Conservation (phyloP, 2,113 vertebrate genomes). For the Trematomus loennbergii region DNA sequence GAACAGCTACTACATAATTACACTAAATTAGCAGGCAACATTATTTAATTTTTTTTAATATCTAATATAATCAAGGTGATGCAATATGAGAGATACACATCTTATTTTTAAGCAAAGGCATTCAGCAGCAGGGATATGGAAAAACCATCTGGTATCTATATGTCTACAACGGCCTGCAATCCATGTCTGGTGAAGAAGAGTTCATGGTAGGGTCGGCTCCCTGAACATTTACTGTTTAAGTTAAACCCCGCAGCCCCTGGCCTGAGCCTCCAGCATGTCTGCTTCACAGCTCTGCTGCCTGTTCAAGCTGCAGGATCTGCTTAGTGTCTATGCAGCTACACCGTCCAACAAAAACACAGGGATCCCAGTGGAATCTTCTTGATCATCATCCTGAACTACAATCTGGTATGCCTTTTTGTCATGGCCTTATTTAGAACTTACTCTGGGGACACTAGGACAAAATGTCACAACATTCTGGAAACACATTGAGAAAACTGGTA, state of each 20-base stretch:
- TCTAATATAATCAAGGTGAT: background rate
- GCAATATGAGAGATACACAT: background rate
- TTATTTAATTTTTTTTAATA: background rate
- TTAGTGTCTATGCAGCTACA: conserved; percentile 11
- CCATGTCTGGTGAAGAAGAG: background rate
- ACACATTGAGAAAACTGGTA: background rate
- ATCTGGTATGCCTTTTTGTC: background rate
- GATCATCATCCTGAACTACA: conserved; percentile 1
- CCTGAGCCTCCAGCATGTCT: conserved; percentile 16
- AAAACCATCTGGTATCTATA: background rate
- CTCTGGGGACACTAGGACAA: conserved; percentile 3
- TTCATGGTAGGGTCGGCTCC: conserved; percentile 35
- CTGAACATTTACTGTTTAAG: conserved; percentile 26
- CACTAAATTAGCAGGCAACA: background rate
- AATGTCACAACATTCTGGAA: conserved; percentile 9
- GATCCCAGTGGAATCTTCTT: conserved; percentile 21
- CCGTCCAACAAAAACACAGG: conserved; percentile 26
- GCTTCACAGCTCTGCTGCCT: conserved; percentile 5
- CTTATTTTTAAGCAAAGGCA: background rate
- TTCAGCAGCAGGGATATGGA: conserved; percentile 4
- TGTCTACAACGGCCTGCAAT: background rate
- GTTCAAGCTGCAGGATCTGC: conserved; percentile 34
- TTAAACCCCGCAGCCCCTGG: conserved; percentile 17
- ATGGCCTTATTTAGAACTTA: conserved; percentile 11
- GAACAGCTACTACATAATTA: background rate